Conservation (phyloP, 2,888 invertebrate genomes). For the Ferrisia virgata region DNA sequence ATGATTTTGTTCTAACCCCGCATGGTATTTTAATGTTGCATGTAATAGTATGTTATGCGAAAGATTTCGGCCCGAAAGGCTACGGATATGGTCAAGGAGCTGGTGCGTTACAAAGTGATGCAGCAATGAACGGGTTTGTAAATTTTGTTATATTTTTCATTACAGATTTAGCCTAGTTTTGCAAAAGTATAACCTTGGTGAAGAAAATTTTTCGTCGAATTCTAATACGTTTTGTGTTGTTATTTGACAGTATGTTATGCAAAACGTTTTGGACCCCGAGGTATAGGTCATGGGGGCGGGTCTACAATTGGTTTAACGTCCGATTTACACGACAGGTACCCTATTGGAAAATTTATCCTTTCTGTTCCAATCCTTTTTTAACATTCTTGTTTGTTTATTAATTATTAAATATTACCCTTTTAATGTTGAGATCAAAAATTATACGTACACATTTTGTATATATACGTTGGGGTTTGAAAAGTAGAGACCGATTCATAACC, state of each 20-base stretch:
- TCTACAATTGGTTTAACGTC: constrained; percentile 78
- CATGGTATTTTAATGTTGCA: constrained; percentile 42
- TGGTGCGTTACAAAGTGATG: constrained; percentile 87
- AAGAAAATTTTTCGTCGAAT: neutral
- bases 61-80: constrained; percentile 95
- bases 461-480: neutral
- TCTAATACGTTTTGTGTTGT: constrained; percentile 3
- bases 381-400: neutral
- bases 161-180: neutral
- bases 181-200: neutral
- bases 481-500: neutral
- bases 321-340: constrained; percentile 67
- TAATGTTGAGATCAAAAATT: neutral
- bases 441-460: neutral
- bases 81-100: constrained; percentile 97
- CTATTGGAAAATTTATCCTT: neutral
- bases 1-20: constrained; percentile 12
- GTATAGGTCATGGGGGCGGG: constrained; percentile 89
- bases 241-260: constrained; percentile 80
- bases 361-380: neutral
- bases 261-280: constrained; percentile 90
- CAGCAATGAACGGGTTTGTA: constrained; percentile 67
- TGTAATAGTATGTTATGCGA: constrained; percentile 84
- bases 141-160: neutral
- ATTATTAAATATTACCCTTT: too few species aligned